Evolutionary conservation across 2,888 invertebrate genomes (phyloP).

Genomic region (Chloromyia formosa): DNA sequence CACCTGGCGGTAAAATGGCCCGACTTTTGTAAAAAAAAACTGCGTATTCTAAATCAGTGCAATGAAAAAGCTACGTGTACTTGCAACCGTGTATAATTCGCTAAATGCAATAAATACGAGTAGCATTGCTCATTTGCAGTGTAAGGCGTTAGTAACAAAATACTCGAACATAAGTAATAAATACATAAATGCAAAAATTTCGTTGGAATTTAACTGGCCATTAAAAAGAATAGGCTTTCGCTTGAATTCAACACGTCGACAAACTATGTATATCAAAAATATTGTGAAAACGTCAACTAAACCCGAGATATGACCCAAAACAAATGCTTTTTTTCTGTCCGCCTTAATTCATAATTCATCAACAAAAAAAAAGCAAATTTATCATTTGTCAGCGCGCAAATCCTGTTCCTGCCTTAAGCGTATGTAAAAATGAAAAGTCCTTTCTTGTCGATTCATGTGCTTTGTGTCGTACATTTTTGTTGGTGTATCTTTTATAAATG

Average conservation of each 20-base stretch:
- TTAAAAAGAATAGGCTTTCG: neutral
- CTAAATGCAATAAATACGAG: neutral
- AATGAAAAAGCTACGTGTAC: conserved; percentile 1
- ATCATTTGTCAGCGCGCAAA: conserved; percentile 32
- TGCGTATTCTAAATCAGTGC: too few relatives aligned
- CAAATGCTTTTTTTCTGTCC: conserved; percentile 23
- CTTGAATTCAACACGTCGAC: conserved; percentile 14
- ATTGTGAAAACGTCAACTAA: neutral
- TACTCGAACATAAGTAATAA: neutral
- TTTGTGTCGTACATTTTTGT: conserved; percentile 15
- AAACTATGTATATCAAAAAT: too few relatives aligned
- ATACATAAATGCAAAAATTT: neutral
- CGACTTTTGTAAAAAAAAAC: conserved; percentile 60
- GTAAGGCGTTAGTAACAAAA: neutral
- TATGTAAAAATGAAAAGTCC: conserved; percentile 38
- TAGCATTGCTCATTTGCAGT: neutral
- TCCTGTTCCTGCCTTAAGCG: conserved; percentile 43
- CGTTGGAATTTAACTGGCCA: neutral
- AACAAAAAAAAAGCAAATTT: conserved; percentile 21
- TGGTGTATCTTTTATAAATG: conserved; percentile 21
- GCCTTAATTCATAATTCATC: conserved; percentile 37
- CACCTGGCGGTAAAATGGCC: conserved; percentile 64
- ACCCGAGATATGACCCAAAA: conserved; percentile 2
- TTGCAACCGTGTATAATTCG: conserved; percentile 15
- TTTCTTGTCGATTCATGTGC: conserved; percentile 23